Base-by-base conservation (phyloP, 1,140 invertebrate genomes). In the Notospermus geniculatus region DNA sequence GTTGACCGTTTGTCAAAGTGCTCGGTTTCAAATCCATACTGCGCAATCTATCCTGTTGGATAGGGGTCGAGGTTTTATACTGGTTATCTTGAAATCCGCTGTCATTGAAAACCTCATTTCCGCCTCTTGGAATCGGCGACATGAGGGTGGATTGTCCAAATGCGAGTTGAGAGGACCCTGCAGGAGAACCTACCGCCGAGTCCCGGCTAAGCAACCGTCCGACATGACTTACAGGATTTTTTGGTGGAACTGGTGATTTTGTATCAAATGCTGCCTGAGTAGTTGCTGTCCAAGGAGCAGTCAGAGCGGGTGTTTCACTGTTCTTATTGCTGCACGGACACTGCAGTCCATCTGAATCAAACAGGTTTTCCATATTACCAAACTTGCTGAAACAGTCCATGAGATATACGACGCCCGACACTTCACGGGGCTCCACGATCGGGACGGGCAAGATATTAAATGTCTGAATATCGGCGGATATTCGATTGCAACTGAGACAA, bases 401-500 rank as follows among this genome's bases (percentile, higher is more conserved):
- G 13, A 80, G 68, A 58, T 67, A 62, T 4, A 78, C 73, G 1
- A 75, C 41, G n/a, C 72, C 74, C 19, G 72, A 72, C 1, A 67
- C 56, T 36, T 71, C 66, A 25, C 69, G 45, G 0, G 71, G 67
- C 1, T 64, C 43, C n/a, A 70, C 71, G 46, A 80, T 69, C 5
- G 78, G 75, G 15, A 80, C 71, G 25, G 78, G 77, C 5, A 80
- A 65, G 17, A 79, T 67, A 50, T 70, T 75, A 50, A 79, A 79
- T 13, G 76, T 70, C 64, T 80, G 78, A 36, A 75, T 70, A 56
- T 68, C 72, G 17, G 75, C 76, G n/a, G 77, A 77, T 27, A 79
- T 71, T 41, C 71, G 71, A 30, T 76, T 72, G 55, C 73, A 68
- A 45, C 60, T 59, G 15, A 74, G 56, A 64, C 74, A 75, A 46